These are phyloP conservation scores for Aythya baeri DNA, from an alignment of 2,113 vertebrate genomes.

Conservation along the genomic window DNA sequence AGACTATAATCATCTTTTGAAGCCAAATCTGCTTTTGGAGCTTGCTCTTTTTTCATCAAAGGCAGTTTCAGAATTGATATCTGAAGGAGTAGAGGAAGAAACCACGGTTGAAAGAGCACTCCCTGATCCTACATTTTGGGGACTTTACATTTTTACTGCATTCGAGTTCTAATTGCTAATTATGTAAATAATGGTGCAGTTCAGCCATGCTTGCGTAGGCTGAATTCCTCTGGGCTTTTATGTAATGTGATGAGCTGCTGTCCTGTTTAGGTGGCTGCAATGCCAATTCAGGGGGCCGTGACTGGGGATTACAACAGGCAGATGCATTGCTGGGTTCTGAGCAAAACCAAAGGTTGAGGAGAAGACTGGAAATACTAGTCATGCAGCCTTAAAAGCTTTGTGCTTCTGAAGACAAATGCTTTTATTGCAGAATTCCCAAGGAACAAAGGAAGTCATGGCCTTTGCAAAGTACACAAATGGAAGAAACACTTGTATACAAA, in stretches of 20 bases:
- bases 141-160: not conserved
- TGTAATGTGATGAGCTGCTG: not conserved
- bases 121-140: not conserved
- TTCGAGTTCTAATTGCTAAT: not conserved
- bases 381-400: not conserved
- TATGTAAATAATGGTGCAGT: not conserved
- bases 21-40: slow-evolving; percentile 1
- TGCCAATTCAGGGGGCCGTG: not conserved
- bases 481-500: slow-evolving; percentile 20
- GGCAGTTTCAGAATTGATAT: not conserved
- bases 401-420: not conserved
- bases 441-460: not conserved
- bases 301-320: rapidly evolving
- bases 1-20: not conserved
- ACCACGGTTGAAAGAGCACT: not conserved
- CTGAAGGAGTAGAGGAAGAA: not conserved
- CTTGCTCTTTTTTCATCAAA: not conserved
- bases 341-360: not conserved
- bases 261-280: not conserved
- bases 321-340: not conserved
- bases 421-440: not conserved
- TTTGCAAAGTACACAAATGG: slow-evolving; percentile 14
- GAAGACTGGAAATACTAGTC: not conserved
- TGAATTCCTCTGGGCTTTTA: not conserved
- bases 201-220: rapidly evolving